phyloP scores from a whole-genome alignment of 2,797 vertebrate genomes.

The Paratrypauchen microcephalus region DNA sequence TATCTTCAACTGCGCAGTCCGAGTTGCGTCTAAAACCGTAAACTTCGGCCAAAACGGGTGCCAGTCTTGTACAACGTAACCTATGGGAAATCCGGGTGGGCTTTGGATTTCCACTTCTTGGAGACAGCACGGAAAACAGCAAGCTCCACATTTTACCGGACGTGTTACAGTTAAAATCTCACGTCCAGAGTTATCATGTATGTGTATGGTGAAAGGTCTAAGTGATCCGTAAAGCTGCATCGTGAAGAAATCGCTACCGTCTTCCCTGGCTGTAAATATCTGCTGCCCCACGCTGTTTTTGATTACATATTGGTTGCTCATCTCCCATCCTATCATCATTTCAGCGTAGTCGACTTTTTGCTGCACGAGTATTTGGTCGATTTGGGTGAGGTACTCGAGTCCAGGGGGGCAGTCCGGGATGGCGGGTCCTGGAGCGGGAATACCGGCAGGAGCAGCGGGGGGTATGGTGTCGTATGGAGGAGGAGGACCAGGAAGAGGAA shows the following conservation, averaged over 20 bases:
- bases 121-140: slow-evolving; percentile 82
- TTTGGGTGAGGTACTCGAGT: slow-evolving; percentile 81
- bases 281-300: slow-evolving; percentile 80
- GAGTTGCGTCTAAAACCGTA: slow-evolving; percentile 76
- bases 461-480: slow-evolving; percentile 13
- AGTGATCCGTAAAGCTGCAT: slow-evolving; percentile 69
- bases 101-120: slow-evolving; percentile 86
- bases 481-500: background rate
- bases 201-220: slow-evolving; percentile 75
- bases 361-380: slow-evolving; percentile 81
- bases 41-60: slow-evolving; percentile 78
- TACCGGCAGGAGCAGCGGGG: slow-evolving; percentile 24
- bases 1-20: slow-evolving; percentile 71
- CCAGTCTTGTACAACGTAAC: slow-evolving; percentile 82
- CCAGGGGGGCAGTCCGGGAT: slow-evolving; percentile 76
- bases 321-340: slow-evolving; percentile 79
- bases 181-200: slow-evolving; percentile 76
- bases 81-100: slow-evolving; percentile 77
- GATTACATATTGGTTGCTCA: slow-evolving; percentile 78
- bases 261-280: slow-evolving; percentile 80
- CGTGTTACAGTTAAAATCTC: slow-evolving; percentile 76
- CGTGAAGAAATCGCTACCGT: slow-evolving; percentile 70
- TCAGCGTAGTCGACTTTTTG: slow-evolving; percentile 77
- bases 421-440: slow-evolving; percentile 58
- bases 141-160: slow-evolving; percentile 69